These are phyloP conservation scores for Rhinoraja longicauda DNA, from an alignment of 2,797 vertebrate species.

Conservation along the genomic window DNA sequence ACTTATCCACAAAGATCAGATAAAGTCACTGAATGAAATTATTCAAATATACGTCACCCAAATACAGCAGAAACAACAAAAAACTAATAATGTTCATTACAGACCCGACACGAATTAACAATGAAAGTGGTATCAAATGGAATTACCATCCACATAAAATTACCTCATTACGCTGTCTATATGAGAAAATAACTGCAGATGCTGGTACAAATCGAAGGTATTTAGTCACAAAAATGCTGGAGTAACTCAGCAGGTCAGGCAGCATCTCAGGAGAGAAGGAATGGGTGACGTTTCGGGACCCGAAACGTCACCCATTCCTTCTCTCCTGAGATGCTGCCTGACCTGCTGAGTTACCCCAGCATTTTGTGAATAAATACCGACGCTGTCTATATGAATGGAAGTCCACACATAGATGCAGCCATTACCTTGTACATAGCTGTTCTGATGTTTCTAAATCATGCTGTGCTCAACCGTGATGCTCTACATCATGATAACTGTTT, in stretches of 20 bases:
- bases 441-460: neutral
- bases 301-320: no score
- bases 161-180: constrained; percentile 11
- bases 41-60: neutral
- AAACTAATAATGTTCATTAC: neutral
- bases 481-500: neutral
- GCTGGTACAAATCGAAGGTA: no score
- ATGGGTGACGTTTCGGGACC: no score
- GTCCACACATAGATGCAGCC: neutral
- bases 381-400: constrained; percentile 17
- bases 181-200: no score
- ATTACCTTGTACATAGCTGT: neutral
- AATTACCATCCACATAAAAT: neutral
- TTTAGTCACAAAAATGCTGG: no score
- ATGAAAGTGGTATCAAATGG: neutral
- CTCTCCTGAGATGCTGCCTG: no score
- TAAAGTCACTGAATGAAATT: neutral
- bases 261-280: no score
- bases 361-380: no score
- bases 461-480: neutral
- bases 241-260: no score
- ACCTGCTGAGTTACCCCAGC: no score
- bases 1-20: neutral
- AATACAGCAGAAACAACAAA: neutral
- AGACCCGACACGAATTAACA: neutral